Conservation (phyloP, 2,113 vertebrate genomes). For the Peromyscus polionotus region DNA sequence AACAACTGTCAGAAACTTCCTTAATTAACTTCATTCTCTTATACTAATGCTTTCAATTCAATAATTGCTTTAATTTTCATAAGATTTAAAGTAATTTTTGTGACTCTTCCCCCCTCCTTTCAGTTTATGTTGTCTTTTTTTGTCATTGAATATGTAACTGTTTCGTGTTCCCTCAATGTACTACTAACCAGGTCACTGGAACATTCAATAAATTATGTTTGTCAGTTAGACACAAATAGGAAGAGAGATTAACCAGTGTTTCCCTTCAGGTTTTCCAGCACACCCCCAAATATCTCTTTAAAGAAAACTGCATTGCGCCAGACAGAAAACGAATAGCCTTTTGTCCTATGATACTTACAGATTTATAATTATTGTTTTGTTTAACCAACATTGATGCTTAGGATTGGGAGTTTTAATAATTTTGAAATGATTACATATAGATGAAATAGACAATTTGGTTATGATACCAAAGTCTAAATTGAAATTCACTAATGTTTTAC, state of each 20-base stretch:
- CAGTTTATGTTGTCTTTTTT: not conserved
- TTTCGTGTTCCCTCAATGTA: not conserved
- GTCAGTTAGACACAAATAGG: not conserved
- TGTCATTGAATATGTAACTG: not conserved
- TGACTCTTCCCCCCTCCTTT: not conserved
- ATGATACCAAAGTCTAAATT: not conserved
- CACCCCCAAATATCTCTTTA: not conserved
- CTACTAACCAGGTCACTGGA: not conserved
- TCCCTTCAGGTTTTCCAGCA: not conserved
- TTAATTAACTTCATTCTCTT: constrained; percentile 1
- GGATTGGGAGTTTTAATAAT: not conserved
- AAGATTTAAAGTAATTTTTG: not conserved
- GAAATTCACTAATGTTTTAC: not conserved
- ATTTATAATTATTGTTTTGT: not conserved
- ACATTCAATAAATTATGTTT: not conserved
- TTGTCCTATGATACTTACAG: not conserved
- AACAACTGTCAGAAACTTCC: not conserved
- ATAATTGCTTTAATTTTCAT: not conserved
- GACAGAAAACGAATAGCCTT: not conserved
- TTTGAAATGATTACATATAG: not conserved
- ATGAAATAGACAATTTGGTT: not conserved
- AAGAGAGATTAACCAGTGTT: not conserved
- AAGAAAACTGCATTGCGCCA: not conserved
- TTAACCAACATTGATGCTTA: not conserved
- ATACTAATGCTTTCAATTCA: not conserved